Percentiles rank a stretch among this genome's conserved stretches.
Conservation (phyloP, 2,797 vertebrate species). For the Otus scops region DNA sequence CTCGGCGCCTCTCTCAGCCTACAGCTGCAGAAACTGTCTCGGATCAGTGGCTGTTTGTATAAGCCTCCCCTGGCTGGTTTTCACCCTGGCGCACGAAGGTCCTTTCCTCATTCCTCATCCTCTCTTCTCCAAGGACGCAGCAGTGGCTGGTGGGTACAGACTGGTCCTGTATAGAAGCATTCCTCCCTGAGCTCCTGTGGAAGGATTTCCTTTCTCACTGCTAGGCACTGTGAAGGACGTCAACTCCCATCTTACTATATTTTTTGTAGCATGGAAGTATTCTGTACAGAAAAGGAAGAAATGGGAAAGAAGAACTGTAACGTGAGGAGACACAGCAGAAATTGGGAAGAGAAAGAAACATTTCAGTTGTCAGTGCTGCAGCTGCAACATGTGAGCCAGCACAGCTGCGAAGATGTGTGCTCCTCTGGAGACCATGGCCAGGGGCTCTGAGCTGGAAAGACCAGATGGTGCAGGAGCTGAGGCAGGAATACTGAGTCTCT, state of each 20-base stretch:
- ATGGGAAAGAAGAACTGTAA: background rate
- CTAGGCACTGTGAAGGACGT: background rate
- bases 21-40: rapidly evolving
- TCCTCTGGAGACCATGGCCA: background rate
- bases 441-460: background rate
- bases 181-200: background rate
- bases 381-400: background rate
- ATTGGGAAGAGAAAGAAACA: background rate
- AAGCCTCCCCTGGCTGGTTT: background rate
- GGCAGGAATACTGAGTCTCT: background rate
- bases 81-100: rapidly evolving
- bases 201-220: background rate
- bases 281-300: background rate
- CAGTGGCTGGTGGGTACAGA: background rate
- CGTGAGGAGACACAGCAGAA: background rate
- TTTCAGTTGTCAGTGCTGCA: background rate
- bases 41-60: background rate
- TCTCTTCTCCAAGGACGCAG: background rate
- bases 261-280: background rate
- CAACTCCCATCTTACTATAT: rapidly evolving
- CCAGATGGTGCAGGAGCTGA: conserved; percentile 29
- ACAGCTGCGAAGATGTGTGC: background rate
- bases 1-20: background rate
- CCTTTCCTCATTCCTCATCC: background rate
- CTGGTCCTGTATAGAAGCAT: background rate